These are phyloP conservation scores for Drosophila dives DNA, from an alignment of 2,888 invertebrate genomes.

Conservation along the genomic window DNA sequence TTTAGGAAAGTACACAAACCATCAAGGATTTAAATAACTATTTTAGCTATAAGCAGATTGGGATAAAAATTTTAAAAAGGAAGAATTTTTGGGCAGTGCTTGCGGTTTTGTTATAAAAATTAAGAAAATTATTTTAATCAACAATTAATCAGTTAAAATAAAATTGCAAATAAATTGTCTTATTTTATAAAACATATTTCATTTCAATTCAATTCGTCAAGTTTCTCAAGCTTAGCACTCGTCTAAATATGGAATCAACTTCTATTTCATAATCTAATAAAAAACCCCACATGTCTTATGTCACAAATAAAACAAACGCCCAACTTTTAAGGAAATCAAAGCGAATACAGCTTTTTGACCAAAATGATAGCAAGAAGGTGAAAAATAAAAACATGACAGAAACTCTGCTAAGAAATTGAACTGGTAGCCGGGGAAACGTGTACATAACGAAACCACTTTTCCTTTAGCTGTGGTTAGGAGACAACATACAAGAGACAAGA, in stretches of 20 bases:
- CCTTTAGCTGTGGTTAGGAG: conserved; percentile 39
- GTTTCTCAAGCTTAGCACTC: conserved; percentile 9
- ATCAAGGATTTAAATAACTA: neutral
- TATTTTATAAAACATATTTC: neutral
- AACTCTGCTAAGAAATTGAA: conserved; percentile 44
- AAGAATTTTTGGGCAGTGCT: neutral
- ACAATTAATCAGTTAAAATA: neutral
- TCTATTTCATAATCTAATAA: conserved; percentile 49
- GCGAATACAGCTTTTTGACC: conserved; percentile 26
- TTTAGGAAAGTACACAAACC: neutral
- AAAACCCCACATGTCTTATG: conserved; percentile 46
- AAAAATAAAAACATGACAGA: conserved; percentile 30
- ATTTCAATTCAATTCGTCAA: neutral
- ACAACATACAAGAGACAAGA: conserved; percentile 27
- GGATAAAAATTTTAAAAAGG: neutral
- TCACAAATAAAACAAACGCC: conserved; percentile 59
- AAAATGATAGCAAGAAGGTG: conserved; percentile 13
- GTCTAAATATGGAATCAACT: conserved; percentile 22
- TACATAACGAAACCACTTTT: conserved; percentile 63
- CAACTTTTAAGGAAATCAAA: conserved; percentile 75
- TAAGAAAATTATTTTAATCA: too few relatives aligned
- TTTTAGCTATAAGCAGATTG: neutral
- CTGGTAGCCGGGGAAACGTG: conserved; percentile 33
- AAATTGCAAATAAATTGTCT: neutral
- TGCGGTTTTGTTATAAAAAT: neutral